Evolutionary conservation across 2,888 invertebrate genomes (phyloP).

Genomic region (Antheraea yamamai): DNA sequence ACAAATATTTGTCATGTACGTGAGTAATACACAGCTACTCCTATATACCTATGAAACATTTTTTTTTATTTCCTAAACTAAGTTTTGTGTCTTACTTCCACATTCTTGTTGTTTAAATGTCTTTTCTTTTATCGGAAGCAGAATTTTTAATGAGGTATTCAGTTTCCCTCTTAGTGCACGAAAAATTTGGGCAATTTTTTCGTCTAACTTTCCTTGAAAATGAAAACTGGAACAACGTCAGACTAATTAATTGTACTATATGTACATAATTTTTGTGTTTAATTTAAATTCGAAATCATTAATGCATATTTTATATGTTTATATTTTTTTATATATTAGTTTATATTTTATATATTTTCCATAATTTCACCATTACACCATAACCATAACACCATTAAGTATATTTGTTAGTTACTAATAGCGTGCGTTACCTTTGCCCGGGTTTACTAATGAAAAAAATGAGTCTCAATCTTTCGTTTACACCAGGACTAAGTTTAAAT

Average conservation of each 20-base stretch:
- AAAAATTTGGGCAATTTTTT: background rate
- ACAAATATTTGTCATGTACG: background rate
- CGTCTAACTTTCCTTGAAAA: background rate
- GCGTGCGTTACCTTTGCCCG: no score
- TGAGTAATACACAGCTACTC: background rate
- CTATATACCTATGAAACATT: no score
- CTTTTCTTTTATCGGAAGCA: background rate
- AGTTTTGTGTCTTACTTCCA: background rate
- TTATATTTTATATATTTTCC: no score
- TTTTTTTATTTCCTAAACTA: background rate
- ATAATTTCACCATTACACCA: no score
- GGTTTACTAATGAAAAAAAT: no score
- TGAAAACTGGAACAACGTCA: background rate
- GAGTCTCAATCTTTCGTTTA: no score
- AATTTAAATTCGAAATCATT: background rate
- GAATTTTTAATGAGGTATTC: background rate
- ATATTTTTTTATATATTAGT: no score
- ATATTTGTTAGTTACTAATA: no score
- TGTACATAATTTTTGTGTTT: background rate
- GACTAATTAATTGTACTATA: background rate
- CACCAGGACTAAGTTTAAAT: no score
- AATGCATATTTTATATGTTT: no score
- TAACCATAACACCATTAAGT: no score
- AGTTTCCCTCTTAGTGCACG: background rate
- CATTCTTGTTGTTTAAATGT: background rate